Evolutionary conservation across 2,888 invertebrate species (phyloP).

Genomic region (Monopis laevigella): DNA sequence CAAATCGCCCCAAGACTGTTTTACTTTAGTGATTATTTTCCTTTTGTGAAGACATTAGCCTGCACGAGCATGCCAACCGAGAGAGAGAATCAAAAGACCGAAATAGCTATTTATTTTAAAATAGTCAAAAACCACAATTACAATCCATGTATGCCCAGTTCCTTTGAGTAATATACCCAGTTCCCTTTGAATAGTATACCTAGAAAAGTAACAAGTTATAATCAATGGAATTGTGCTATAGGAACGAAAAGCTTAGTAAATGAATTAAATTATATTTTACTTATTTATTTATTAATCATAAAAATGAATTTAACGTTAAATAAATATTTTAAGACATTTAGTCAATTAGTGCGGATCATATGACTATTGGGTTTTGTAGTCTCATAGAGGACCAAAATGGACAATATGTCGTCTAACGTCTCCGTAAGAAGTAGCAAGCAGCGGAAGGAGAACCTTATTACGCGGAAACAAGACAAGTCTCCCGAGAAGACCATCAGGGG

Average conservation of each 20-base stretch:
- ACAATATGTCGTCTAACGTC: slow-evolving; percentile 19
- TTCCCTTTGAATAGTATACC: too few species aligned
- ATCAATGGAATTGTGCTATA: not conserved
- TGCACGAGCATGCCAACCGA: slow-evolving; percentile 48
- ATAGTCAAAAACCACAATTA: not conserved
- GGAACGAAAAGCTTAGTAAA: too few species aligned
- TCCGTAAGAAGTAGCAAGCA: slow-evolving; percentile 48
- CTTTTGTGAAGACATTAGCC: slow-evolving; percentile 25
- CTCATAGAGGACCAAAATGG: slow-evolving; percentile 48
- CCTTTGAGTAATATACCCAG: not conserved
- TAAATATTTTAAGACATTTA: slow-evolving; percentile 2
- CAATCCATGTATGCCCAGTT: not conserved
- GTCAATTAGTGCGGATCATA: not conserved
- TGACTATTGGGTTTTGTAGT: slow-evolving; percentile 13
- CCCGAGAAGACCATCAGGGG: slow-evolving; percentile 61
- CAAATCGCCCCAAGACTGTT: slow-evolving; percentile 64
- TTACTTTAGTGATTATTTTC: slow-evolving; percentile 29
- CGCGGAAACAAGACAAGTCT: slow-evolving; percentile 61
- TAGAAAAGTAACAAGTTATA: not conserved
- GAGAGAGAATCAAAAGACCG: slow-evolving; percentile 65
- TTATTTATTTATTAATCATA: slow-evolving; percentile 4
- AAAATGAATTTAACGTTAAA: not conserved
- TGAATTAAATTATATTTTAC: slow-evolving; percentile 2
- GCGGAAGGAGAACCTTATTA: slow-evolving; percentile 59
- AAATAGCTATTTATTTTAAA: slow-evolving; percentile 54